Conservation (phyloP, 37 sponge, comb jelly and placozoan species). For the Geodia barretti region DNA sequence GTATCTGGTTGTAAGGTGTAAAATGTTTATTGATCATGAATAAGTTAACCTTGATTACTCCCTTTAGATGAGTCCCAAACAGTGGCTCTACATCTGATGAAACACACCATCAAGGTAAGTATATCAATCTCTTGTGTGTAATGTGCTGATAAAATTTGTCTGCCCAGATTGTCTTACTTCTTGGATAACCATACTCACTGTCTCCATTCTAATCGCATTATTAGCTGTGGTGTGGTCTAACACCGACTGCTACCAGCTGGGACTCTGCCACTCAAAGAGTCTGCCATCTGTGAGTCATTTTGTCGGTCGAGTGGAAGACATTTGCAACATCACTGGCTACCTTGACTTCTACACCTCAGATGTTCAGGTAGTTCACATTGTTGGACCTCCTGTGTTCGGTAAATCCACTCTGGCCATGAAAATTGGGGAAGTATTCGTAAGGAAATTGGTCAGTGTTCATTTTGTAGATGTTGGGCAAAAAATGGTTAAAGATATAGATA, state of each 20-base stretch:
- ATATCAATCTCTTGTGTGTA: too few species aligned
- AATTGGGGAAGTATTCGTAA: conserved; percentile 13
- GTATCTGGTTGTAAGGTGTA: too few species aligned
- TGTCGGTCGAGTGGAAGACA: conserved; percentile 13
- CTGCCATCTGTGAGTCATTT: conserved; percentile 3
- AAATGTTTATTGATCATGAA: too few species aligned
- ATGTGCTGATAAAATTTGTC: too few species aligned
- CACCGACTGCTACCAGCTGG: neutral
- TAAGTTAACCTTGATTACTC: too few species aligned
- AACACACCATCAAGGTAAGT: too few species aligned
- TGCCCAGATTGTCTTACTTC: too few species aligned
- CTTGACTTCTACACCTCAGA: neutral
- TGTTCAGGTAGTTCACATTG: conserved; percentile 7
- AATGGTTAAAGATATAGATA: neutral
- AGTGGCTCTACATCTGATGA: too few species aligned
- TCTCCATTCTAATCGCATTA: too few species aligned
- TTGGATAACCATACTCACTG: too few species aligned
- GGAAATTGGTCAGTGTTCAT: conserved; percentile 3
- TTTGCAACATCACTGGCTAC: neutral
- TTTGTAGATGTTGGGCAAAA: conserved; percentile 17
- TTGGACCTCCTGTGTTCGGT: conserved; percentile 38
- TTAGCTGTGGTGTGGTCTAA: neutral
- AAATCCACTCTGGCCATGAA: conserved; percentile 25
- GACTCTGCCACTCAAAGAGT: neutral
- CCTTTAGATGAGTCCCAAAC: too few species aligned